Percentiles rank a stretch among this genome's conserved stretches.
Evolutionary conservation across 2,113 vertebrate species (phyloP).

Genomic region (Sula dactylatra): DNA sequence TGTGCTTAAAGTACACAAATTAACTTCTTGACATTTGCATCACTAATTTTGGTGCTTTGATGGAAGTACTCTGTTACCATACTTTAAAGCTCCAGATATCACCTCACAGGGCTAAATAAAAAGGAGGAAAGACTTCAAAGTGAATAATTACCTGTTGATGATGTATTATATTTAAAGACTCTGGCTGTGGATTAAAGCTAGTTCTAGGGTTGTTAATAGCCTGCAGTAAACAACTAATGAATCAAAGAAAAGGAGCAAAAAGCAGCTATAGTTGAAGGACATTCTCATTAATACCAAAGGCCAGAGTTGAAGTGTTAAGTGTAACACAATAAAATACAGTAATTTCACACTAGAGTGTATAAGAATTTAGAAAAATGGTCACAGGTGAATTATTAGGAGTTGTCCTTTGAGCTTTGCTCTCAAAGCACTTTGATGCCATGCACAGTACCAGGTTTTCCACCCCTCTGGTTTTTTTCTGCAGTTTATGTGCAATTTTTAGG

Average conservation of each 20-base stretch:
- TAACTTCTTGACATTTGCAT: slow-evolving; percentile 39
- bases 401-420: slow-evolving; percentile 32
- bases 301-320: slow-evolving; percentile 17
- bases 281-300: slow-evolving; percentile 37
- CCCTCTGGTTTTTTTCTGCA: not conserved
- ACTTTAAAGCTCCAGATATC: slow-evolving; percentile 56
- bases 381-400: not conserved
- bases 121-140: slow-evolving; percentile 73
- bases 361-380: slow-evolving; percentile 2
- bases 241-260: slow-evolving; percentile 63
- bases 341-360: not conserved
- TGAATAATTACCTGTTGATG: slow-evolving; percentile 78
- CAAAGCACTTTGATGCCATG: slow-evolving; percentile 13
- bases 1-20: slow-evolving; percentile 23
- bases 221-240: slow-evolving; percentile 75
- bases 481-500: not conserved
- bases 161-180: slow-evolving; percentile 74
- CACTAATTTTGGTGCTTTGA: slow-evolving; percentile 69
- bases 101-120: slow-evolving; percentile 24
- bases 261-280: slow-evolving; percentile 48
- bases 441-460: not conserved
- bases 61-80: slow-evolving; percentile 53
- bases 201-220: slow-evolving; percentile 64
- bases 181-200: slow-evolving; percentile 77
- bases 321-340: not conserved